These are phyloP conservation scores for Augochlorella aurata DNA, from an alignment of 2,888 invertebrate genomes.

Conservation along the genomic window DNA sequence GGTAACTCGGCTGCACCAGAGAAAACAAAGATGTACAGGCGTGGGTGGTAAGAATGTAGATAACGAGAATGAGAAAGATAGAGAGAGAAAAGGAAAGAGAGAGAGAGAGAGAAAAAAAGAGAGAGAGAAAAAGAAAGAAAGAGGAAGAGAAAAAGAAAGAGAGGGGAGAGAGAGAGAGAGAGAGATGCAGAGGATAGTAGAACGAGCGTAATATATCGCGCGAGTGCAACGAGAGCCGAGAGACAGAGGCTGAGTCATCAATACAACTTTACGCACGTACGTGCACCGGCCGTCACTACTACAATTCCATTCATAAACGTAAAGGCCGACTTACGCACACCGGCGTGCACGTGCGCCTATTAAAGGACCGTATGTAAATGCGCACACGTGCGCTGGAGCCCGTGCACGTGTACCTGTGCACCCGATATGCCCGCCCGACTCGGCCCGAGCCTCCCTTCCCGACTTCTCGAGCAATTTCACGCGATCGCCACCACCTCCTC, in stretches of 20 bases:
- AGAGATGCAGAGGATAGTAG: slow-evolving; percentile 24
- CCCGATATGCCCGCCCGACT: background rate
- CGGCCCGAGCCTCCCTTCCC: background rate
- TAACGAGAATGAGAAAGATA: background rate
- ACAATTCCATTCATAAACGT: slow-evolving; percentile 68
- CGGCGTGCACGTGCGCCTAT: slow-evolving; percentile 43
- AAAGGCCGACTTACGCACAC: slow-evolving; percentile 54
- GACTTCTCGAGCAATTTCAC: slow-evolving; percentile 13
- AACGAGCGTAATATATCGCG: slow-evolving; percentile 54
- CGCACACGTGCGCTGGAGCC: slow-evolving; percentile 33
- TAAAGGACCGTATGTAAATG: slow-evolving; percentile 60
- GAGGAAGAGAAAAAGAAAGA: background rate
- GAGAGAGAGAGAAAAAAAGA: background rate
- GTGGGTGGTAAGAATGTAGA: background rate
- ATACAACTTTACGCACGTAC: slow-evolving; percentile 68
- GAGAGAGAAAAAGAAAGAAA: background rate
- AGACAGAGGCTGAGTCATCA: slow-evolving; percentile 68
- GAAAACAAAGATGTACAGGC: slow-evolving; percentile 29
- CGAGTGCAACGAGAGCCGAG: slow-evolving; percentile 64
- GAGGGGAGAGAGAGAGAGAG: background rate
- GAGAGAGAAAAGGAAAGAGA: background rate
- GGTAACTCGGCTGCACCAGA: background rate
- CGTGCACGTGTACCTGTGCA: slow-evolving; percentile 39
- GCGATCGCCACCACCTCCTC: background rate
- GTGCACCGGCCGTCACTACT: slow-evolving; percentile 57